Evolutionary conservation across 2,888 invertebrate genomes (phyloP).

Genomic region (Conistra vaccinii): DNA sequence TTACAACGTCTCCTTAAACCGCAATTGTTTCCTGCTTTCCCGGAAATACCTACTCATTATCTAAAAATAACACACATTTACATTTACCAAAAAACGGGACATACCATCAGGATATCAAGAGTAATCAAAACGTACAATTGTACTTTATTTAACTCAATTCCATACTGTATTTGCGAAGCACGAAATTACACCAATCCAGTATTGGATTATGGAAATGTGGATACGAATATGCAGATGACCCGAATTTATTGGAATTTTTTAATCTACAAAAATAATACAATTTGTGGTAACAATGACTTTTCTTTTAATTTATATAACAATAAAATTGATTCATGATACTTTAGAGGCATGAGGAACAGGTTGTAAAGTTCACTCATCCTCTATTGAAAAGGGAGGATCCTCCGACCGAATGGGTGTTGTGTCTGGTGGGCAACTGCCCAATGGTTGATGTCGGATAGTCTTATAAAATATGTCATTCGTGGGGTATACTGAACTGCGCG

Average conservation of each 20-base stretch:
- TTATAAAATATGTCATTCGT: no score
- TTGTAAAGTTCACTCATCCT: no score
- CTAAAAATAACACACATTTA: constrained; percentile 11
- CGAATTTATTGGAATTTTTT: constrained; percentile 28
- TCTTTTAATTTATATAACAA: background rate
- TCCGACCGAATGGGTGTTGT: no score
- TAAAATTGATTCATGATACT: no score
- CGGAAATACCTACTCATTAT: background rate
- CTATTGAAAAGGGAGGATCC: no score
- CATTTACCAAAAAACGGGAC: background rate
- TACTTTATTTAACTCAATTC: constrained; percentile 61
- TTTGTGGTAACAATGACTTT: background rate
- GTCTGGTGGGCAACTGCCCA: no score
- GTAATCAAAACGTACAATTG: constrained; percentile 59
- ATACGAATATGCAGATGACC: constrained; percentile 48
- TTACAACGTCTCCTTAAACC: background rate
- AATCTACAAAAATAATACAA: background rate
- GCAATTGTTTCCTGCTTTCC: background rate
- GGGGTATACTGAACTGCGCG: no score
- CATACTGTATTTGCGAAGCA: constrained; percentile 55
- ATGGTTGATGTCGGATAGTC: no score
- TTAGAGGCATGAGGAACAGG: no score
- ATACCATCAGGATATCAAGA: constrained; percentile 17
- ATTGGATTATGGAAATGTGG: constrained; percentile 58
- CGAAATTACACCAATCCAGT: constrained; percentile 63